Evolutionary conservation across 2,888 invertebrate species (phyloP).

Genomic region (Sepioteuthis lessoniana): DNA sequence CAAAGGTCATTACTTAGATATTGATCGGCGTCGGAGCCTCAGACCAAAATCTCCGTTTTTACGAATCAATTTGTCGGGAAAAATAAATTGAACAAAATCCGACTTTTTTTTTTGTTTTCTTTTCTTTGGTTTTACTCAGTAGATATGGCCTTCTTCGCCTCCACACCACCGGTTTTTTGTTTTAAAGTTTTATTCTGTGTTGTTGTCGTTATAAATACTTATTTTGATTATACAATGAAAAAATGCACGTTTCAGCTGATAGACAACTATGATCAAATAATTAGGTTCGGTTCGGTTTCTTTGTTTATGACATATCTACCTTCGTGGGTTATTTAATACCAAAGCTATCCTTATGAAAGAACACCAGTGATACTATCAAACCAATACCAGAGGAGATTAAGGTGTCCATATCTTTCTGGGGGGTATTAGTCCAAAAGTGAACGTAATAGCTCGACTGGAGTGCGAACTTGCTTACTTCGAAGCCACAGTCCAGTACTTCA

Average conservation of each 20-base stretch:
- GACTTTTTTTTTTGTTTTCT: background rate
- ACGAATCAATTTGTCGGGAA: background rate
- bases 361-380: too few relatives aligned
- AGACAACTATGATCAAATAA: background rate
- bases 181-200: background rate
- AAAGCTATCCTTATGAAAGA: too few relatives aligned
- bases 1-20: background rate
- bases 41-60: background rate
- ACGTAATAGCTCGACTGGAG: too few relatives aligned
- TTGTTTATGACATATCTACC: too few relatives aligned
- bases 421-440: too few relatives aligned
- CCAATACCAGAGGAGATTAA: too few relatives aligned
- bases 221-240: background rate
- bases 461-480: too few relatives aligned
- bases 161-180: background rate
- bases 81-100: background rate
- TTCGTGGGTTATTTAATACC: too few relatives aligned
- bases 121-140: background rate
- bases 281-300: background rate
- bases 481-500: too few relatives aligned
- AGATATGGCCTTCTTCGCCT: background rate
- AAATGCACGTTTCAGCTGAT: background rate
- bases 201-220: background rate
- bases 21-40: background rate
- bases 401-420: too few relatives aligned